Conservation (phyloP, 2,113 vertebrate species). For the Cavia aperea region DNA sequence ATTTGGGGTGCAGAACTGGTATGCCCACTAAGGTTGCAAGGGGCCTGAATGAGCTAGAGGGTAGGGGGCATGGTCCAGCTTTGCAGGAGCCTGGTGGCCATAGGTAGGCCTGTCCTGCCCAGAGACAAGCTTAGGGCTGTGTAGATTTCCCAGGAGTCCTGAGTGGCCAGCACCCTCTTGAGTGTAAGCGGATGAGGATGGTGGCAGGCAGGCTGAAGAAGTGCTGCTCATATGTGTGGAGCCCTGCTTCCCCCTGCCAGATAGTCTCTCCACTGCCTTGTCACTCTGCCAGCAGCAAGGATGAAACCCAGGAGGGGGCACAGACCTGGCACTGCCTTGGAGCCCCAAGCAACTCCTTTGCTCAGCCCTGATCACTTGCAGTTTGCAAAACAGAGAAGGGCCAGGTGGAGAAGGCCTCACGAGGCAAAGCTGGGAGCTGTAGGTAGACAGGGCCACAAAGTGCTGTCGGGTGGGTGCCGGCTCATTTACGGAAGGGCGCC, state of each 20-base stretch:
- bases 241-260: not conserved
- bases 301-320: not conserved
- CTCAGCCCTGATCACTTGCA: not conserved
- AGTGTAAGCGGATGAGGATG: not conserved
- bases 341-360: not conserved
- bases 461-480: conserved; percentile 73
- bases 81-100: conserved; percentile 45
- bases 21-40: conserved; percentile 27
- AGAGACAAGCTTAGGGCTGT: not conserved
- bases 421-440: conserved; percentile 33
- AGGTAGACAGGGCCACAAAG: conserved; percentile 80
- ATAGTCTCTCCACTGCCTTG: not conserved
- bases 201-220: not conserved
- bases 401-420: rapidly evolving
- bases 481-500: conserved; percentile 91
- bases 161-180: not conserved
- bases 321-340: not conserved
- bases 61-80: conserved; percentile 45
- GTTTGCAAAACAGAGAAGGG: conserved; percentile 58
- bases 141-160: conserved; percentile 26
- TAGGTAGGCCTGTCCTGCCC: not conserved
- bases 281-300: not conserved
- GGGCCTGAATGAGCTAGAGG: not conserved
- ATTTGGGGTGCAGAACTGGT: conserved; percentile 65
- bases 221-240: not conserved